Evolutionary conservation across 1,140 invertebrate species (phyloP), one percentile per base, ranked within the genome.

Genomic region (Sycophaga agraensis): DNA sequence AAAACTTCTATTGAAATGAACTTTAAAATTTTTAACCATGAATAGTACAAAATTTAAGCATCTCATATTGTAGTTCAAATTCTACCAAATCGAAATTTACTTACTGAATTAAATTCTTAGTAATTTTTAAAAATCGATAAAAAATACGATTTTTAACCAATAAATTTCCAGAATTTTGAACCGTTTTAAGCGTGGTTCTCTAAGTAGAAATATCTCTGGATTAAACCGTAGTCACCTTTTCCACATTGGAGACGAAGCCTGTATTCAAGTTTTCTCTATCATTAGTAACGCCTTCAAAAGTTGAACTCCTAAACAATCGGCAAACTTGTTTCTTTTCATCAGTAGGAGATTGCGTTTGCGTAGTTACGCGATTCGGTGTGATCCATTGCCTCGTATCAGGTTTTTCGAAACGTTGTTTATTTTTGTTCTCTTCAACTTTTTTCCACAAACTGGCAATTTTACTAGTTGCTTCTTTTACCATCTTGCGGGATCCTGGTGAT

Each of bases 401-500:
- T 49, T 84, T 85, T 35, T 81, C 75, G 12, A 77, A 66, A 2
- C 73, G 75, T 34, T 84, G 82, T 60, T 85, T 84, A 53, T 83
- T 87, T 43, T 87, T 88, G n/a, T 78, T 87, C 34, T 92, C 87
- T 69, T 93, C 91, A 2, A 90, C 89, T 68, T 86, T 89, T 68
- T 93, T 95, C 93, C 93, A 95, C 12, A 96, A 81, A 70, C 85
- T 91, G 1, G 93, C 91, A 39, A 96, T 94, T 74, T 93, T 93
- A 74, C 92, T 94, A 2, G 90, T 87, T 1, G 91, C 87, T 63
- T 91, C 89, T 70, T 89, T 89, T 12, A 86, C 81, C 4, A 77
- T 69, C 22, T 77, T 77, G 22, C 80, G 80, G 34, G 79, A 73
- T 66, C 82, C 67, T 75, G 77, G 62, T 62, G 60, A 66, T 17